phyloP scores from a whole-genome alignment of 2,888 invertebrate genomes.

The Cerceris ruficornis region DNA sequence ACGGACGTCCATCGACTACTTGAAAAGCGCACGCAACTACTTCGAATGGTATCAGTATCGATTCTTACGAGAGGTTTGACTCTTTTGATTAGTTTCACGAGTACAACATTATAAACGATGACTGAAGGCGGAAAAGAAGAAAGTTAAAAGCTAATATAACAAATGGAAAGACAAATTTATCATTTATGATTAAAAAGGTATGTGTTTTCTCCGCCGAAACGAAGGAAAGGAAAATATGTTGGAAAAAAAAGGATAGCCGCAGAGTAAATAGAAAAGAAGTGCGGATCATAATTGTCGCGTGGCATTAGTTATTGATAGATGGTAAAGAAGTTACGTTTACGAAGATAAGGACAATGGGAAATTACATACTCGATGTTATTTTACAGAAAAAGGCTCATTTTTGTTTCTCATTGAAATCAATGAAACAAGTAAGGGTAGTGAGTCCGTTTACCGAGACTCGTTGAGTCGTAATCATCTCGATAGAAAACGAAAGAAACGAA shows the following conservation, averaged over 20 bases:
- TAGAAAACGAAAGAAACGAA: constrained; percentile 48
- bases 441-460: constrained; percentile 50
- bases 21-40: constrained; percentile 39
- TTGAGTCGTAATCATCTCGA: constrained; percentile 55
- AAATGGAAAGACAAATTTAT: no score
- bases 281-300: no score
- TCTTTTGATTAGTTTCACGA: background rate
- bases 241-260: no score
- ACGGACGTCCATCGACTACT: constrained; percentile 33
- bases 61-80: constrained; percentile 1
- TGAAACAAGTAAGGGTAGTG: constrained; percentile 64
- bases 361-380: background rate
- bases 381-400: background rate
- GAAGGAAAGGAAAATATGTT: no score
- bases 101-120: background rate
- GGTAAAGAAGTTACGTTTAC: background rate
- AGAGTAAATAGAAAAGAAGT: no score
- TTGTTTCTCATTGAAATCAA: constrained; percentile 59
- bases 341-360: background rate
- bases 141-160: background rate
- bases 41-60: constrained; percentile 31
- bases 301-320: no score
- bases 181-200: no score
- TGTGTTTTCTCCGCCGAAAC: no score
- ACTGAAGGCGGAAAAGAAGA: background rate